Percentiles rank a stretch among this genome's conserved stretches.
These are phyloP conservation scores for Magallana angulata DNA, from an alignment of 1,140 invertebrate genomes.

Conservation along the genomic window DNA sequence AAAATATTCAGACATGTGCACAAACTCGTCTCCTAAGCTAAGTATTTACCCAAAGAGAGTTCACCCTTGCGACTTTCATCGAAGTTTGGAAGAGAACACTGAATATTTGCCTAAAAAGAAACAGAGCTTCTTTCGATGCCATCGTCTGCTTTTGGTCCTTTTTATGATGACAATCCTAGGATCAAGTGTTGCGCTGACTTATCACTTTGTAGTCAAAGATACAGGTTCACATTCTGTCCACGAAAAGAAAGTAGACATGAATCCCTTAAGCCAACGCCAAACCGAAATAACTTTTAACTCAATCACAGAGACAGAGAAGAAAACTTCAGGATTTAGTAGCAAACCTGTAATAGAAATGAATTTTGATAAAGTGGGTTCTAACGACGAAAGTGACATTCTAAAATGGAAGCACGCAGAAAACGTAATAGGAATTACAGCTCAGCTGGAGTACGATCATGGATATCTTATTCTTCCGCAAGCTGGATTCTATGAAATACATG, in stretches of 20 bases:
- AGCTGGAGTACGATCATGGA: background rate
- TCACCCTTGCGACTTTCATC: too few relatives aligned
- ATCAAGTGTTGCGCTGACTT: background rate
- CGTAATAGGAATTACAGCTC: background rate
- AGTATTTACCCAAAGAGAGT: too few relatives aligned
- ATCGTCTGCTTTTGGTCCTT: background rate
- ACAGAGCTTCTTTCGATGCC: background rate
- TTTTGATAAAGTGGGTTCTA: background rate
- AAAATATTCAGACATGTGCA: too few relatives aligned
- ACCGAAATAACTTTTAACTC: too few relatives aligned
- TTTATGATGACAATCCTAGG: background rate
- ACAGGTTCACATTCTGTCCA: background rate
- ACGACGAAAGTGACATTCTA: conserved; percentile 14
- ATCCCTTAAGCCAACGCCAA: background rate
- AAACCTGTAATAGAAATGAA: background rate
- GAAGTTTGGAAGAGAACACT: background rate
- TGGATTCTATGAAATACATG: background rate
- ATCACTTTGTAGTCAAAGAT: background rate
- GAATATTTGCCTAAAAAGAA: background rate
- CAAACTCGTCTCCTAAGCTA: too few relatives aligned
- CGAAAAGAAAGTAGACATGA: background rate
- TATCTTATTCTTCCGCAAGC: background rate
- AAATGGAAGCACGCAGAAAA: background rate
- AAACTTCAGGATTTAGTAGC: too few relatives aligned
- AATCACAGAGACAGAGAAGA: too few relatives aligned